Evolutionary conservation across 2,888 invertebrate species (phyloP), one percentile per base, ranked within the genome.

Genomic region (Agelastica alni): DNA sequence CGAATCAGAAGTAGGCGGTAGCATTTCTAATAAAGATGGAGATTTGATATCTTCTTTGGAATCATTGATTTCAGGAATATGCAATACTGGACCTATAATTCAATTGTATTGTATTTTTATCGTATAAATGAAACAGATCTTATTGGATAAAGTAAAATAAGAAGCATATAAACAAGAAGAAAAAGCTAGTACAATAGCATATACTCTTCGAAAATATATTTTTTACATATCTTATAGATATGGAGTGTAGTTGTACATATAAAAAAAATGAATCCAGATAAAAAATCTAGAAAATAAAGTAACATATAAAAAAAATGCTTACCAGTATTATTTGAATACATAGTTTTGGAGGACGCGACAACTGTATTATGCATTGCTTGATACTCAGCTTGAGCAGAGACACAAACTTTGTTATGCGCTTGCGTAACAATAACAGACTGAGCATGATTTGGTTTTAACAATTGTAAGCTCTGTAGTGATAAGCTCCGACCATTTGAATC

Each of bases 351-450:
- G n/a, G 63, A 60, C 20, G 59, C 53, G 30, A 62, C 53, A 34
- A 61, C 56, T 28, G 51, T 58, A 48, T 51, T 65, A 53, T 53
- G 58, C 43, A 41, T 48, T 10, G 44, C 31, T 18, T 63, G 62
- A 42, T 61, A 59, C 14, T 68, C 65, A n/a, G 62, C 56, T 51
- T 62, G 65, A 22, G 64, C 57, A 12, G 64, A 53, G 20, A 60
- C 54, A 18, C 41, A 49, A 12, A 57, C 28, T 46, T 65, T 64
- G 36, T 52, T 62, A 32, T 62, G 62, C 28, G 73, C 60, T 69
- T 83, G 83, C 64, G 79, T 81, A 46, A 83, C 83, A 61, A 83
- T 83, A 32, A 83, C 83, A 36, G 82, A 81, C 56, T 82, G 81
- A 16, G 78, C 71, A 48, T 79, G 70, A 43, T 74, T 67, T 16